Base-by-base conservation (phyloP, 2,797 vertebrate genomes). In the Oreochromis mossambicus region DNA sequence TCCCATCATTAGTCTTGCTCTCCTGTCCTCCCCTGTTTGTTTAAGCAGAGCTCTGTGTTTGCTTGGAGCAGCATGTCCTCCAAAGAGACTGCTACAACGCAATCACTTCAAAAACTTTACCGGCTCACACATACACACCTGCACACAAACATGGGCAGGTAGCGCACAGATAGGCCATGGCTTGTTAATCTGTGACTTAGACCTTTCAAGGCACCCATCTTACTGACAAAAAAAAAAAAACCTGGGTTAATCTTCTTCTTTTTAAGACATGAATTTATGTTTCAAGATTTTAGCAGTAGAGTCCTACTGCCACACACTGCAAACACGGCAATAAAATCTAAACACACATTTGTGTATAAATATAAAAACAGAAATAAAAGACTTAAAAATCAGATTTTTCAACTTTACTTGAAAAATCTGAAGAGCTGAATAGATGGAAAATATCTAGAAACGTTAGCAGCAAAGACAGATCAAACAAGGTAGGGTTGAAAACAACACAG, bases 1-100 rank as follows among this genome's bases (percentile, higher is more conserved):
- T 97, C 96, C 94, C 96, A 93, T 97, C 97, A 97, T 98, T 97
- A 97, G 97, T 98, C 98, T 98, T 96, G 91, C 90, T 94, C 94
- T 93, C 95, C 97, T 96, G 97, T 98, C 97, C 97, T 96, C 97
- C 97, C 96, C 95, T 96, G 98, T 98, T 97, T 98, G 97, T 96
- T 97, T 95, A 97, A 96, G 96, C 75, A 96, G 96, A 93, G 88
- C 95, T 83, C 86, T 88, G 89, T 97, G 96, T 97, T 97, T 97
- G 96, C 96, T 97, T 93, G 90, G 85, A 90, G 89, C 88, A 91
- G 83, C 87, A 82, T 84, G 93, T 94, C 92, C 94, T 94, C 93
- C 83, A 89, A 85, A 94, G 89, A 91, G 81, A 88, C 86, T 87
- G 86, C 91, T 86, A 89, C 89, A 89, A 83, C 46, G 38, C 91